Evolutionary conservation across 2,888 invertebrate genomes (phyloP).

Genomic region (Trachelus iudaicus): DNA sequence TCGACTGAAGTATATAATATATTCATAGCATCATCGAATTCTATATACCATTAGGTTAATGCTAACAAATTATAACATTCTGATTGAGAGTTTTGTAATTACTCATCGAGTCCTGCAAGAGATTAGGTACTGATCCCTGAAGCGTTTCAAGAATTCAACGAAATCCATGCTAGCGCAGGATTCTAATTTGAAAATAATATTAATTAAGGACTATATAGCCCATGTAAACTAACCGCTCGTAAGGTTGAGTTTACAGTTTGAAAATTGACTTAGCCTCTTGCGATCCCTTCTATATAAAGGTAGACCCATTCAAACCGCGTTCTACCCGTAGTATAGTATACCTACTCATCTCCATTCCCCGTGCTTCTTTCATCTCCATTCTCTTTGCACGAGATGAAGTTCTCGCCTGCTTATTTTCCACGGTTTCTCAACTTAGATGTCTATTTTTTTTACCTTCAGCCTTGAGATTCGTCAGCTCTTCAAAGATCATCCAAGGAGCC

Average conservation of each 20-base stretch:
- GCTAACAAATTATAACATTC: not conserved
- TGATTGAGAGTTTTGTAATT: not conserved
- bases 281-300: constrained; percentile 8
- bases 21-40: not conserved
- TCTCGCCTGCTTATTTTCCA: constrained; percentile 31
- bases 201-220: constrained; percentile 26
- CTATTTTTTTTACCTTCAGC: constrained; percentile 42
- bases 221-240: constrained; percentile 5
- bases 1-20: not conserved
- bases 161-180: not conserved
- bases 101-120: not conserved
- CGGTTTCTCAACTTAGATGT: constrained; percentile 50
- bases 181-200: constrained; percentile 30
- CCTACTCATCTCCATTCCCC: constrained; percentile 38
- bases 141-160: not conserved
- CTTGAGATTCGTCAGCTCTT: not conserved
- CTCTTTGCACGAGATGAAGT: constrained; percentile 25
- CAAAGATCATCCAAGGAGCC: not conserved
- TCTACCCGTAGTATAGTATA: constrained; percentile 14
- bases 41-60: not conserved
- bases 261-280: constrained; percentile 40
- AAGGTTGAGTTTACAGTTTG: constrained; percentile 12
- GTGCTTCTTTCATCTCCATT: constrained; percentile 30
- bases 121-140: not conserved
- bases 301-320: constrained; percentile 1